Conservation (phyloP, 2,888 invertebrate genomes). For the Chrysolina americana region DNA sequence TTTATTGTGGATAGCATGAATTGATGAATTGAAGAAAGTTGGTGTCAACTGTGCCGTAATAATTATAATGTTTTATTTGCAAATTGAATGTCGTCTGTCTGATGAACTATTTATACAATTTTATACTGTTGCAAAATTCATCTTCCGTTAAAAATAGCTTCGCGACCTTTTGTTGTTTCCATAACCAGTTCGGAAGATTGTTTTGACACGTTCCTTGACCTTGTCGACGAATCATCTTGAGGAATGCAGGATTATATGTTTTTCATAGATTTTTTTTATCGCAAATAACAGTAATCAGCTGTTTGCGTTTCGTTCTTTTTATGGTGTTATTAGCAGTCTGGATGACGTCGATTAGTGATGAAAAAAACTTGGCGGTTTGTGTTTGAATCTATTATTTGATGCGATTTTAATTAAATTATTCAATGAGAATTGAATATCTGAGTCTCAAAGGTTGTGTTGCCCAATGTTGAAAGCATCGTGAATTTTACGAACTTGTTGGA, state of each 20-base stretch:
- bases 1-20: no score
- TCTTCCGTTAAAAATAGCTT: no score
- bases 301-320: neutral
- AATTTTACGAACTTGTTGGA: slow-evolving; percentile 1
- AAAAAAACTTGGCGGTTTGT: neutral
- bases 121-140: neutral
- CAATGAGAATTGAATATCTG: neutral
- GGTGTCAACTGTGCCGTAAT: neutral
- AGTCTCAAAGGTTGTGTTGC: neutral
- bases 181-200: no score
- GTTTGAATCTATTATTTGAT: neutral
- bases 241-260: neutral
- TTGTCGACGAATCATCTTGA: neutral
- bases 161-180: no score
- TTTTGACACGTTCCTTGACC: slow-evolving; percentile 1
- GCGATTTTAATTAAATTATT: neutral
- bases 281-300: slow-evolving; percentile 3
- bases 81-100: neutral
- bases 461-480: neutral
- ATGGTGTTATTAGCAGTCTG: neutral
- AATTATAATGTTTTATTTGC: neutral
- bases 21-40: no score
- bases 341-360: neutral
- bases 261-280: neutral
- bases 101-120: neutral